A percentile compares a stretch with the other conserved stretches of the same genome.
Evolutionary conservation across 2,797 vertebrate species (phyloP).

Genomic region (Avahi laniger): DNA sequence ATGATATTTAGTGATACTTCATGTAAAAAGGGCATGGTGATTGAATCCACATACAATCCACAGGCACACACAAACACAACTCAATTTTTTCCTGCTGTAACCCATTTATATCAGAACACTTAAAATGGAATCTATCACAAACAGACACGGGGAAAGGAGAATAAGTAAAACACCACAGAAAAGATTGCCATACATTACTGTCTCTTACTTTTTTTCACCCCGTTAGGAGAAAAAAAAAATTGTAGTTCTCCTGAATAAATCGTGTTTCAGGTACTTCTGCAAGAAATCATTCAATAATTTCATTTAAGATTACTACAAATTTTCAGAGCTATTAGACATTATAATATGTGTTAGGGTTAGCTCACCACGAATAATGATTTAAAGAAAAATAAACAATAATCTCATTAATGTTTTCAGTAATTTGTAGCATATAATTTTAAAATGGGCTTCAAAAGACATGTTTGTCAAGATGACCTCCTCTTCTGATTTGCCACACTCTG

Average conservation of each 20-base stretch:
- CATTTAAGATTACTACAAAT: neutral
- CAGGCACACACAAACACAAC: neutral
- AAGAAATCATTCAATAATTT: conserved; percentile 27
- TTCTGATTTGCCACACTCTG: neutral
- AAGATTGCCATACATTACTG: neutral
- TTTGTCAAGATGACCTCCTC: neutral
- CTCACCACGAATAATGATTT: neutral
- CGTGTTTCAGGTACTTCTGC: neutral
- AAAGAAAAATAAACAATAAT: conserved; percentile 2
- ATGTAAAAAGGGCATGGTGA: neutral
- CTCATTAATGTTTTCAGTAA: neutral
- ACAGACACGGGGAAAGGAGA: neutral
- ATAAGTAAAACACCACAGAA: neutral
- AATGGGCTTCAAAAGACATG: neutral
- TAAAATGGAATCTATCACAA: neutral
- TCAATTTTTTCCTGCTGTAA: neutral
- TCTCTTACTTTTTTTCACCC: neutral
- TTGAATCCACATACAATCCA: neutral
- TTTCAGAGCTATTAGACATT: neutral
- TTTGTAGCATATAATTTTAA: neutral
- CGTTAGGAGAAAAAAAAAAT: neutral
- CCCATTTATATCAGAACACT: neutral
- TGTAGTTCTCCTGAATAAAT: conserved; percentile 3
- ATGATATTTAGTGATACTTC: neutral
- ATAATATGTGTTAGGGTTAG: neutral